Conservation (phyloP, 2,888 invertebrate genomes). For the Tetanocera ferruginea region DNA sequence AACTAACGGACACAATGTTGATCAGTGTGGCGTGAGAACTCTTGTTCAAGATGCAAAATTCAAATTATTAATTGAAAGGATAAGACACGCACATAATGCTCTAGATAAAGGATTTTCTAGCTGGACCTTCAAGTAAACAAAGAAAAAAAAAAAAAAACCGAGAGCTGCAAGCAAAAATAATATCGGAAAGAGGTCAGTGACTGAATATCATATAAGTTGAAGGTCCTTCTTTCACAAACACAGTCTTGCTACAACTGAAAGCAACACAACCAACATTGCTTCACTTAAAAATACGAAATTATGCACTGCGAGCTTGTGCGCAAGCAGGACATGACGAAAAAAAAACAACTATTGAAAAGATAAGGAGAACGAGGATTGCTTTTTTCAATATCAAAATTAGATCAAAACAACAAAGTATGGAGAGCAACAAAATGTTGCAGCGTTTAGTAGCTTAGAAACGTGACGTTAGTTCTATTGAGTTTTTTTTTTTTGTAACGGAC, state of each 20-base stretch:
- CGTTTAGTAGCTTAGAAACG: background rate
- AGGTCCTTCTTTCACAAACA: background rate
- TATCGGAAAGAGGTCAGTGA: conserved; percentile 28
- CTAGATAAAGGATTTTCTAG: too few species aligned
- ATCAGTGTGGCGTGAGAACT: conserved; percentile 14
- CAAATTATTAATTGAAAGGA: background rate
- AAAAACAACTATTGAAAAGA: too few species aligned
- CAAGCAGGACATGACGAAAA: conserved; percentile 1
- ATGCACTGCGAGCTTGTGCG: background rate
- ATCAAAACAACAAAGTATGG: conserved; percentile 6
- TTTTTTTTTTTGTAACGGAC: conserved; percentile 27
- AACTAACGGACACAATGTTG: too few species aligned
- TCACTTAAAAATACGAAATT: background rate
- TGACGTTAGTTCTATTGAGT: background rate
- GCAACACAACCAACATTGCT: background rate
- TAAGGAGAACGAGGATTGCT: background rate
- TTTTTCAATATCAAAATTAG: conserved; percentile 27
- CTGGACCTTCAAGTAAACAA: background rate
- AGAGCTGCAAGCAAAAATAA: background rate
- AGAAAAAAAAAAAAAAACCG: background rate
- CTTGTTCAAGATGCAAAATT: conserved; percentile 3
- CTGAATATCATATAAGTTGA: background rate
- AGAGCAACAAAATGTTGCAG: too few species aligned
- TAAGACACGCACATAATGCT: too few species aligned
- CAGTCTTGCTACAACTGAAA: background rate